Conservation (phyloP, 2,113 vertebrate genomes). For the Pithys albifrons region DNA sequence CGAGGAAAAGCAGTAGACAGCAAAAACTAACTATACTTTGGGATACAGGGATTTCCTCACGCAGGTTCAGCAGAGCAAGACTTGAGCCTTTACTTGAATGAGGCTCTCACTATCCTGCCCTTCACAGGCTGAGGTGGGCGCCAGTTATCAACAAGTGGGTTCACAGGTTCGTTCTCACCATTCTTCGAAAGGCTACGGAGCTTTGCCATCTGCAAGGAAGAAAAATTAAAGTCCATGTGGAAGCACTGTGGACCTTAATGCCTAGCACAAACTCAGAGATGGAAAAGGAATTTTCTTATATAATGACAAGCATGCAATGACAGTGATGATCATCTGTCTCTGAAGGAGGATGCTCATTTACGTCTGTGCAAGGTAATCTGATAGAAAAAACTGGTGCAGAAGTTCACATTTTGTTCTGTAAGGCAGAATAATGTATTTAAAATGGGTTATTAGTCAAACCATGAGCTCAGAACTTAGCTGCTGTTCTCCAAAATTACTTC, state of each 20-base stretch:
- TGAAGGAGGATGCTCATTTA: background rate
- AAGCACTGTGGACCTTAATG: background rate
- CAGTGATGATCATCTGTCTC: accelerated
- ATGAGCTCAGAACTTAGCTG: background rate
- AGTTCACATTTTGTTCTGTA: background rate
- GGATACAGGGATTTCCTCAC: background rate
- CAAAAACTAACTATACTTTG: conserved; percentile 23
- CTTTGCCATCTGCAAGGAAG: conserved; percentile 83
- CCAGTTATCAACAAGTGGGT: conserved; percentile 90
- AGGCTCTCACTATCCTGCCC: conserved; percentile 83
- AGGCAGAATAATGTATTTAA: background rate
- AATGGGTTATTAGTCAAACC: background rate
- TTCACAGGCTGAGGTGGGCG: conserved; percentile 91
- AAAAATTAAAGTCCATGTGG: background rate
- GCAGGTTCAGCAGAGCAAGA: background rate
- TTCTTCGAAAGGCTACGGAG: conserved; percentile 88
- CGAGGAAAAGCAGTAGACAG: conserved; percentile 14
- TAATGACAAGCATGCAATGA: background rate
- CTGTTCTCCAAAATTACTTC: background rate
- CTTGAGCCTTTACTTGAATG: conserved; percentile 72
- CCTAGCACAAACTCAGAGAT: background rate
- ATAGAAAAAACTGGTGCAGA: background rate
- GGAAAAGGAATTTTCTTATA: background rate
- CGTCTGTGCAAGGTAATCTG: background rate
- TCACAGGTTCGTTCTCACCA: conserved; percentile 74